Evolutionary conservation across 2,113 vertebrate species (phyloP).

Genomic region (Centrocercus urophasianus): DNA sequence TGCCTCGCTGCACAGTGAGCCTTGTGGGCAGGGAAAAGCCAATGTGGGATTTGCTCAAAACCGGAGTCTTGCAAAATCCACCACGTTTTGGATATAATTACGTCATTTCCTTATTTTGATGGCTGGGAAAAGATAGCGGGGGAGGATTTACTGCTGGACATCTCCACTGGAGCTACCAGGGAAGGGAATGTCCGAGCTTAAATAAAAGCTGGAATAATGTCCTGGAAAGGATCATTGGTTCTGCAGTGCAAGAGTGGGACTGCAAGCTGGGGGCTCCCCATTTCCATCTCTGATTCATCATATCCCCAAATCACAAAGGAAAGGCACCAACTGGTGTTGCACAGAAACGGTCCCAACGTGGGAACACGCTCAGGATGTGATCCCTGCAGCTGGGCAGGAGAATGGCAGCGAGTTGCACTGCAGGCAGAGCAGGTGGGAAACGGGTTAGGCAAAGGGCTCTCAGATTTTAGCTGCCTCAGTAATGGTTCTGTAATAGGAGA

Average conservation of each 20-base stretch:
- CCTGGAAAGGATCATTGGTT: rapidly evolving
- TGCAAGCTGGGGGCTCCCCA: background rate
- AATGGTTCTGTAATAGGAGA: background rate
- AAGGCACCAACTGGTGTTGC: rapidly evolving
- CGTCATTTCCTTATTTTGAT: background rate
- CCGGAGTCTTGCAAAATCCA: conserved; percentile 24
- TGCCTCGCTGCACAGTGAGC: background rate
- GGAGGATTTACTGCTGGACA: background rate
- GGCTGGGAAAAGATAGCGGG: background rate
- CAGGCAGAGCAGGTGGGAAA: background rate
- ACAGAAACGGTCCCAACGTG: background rate
- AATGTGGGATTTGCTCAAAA: background rate
- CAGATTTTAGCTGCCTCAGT: background rate
- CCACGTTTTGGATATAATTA: background rate
- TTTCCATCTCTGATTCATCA: background rate
- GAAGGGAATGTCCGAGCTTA: background rate
- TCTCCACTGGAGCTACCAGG: background rate
- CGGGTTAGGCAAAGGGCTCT: background rate
- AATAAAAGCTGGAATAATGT: background rate
- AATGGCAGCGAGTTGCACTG: background rate
- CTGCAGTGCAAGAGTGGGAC: rapidly evolving
- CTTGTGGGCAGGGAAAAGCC: conserved; percentile 12
- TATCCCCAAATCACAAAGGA: background rate
- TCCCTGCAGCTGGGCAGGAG: background rate
- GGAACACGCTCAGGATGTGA: background rate